phyloP scores from a whole-genome alignment of 2,113 vertebrate species.

The Myrmecophaga tridactyla region DNA sequence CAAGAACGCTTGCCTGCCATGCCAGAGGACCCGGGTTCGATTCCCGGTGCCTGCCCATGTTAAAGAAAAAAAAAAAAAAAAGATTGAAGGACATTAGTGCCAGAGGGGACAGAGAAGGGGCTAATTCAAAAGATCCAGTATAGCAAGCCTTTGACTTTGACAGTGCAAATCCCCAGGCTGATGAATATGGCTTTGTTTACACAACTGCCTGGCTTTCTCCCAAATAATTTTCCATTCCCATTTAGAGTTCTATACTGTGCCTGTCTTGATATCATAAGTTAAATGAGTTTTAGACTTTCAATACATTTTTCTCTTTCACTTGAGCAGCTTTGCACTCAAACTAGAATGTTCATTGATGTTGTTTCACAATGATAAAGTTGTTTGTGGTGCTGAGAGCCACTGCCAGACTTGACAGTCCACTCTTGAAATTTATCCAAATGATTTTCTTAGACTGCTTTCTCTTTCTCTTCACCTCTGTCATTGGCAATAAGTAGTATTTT shows the following conservation, averaged over 20 bases:
- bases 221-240: neutral
- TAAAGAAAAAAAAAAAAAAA: too few species aligned
- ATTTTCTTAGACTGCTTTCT: neutral
- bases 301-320: neutral
- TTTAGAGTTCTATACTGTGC: neutral
- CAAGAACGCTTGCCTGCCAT: too few species aligned
- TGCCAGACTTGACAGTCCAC: accelerated
- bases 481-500: neutral
- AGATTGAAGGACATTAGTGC: neutral
- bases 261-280: neutral
- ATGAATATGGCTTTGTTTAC: neutral
- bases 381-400: neutral
- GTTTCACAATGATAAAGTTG: too few species aligned
- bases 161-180: neutral
- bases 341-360: neutral
- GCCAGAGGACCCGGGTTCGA: too few species aligned
- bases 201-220: neutral
- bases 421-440: neutral
- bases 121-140: neutral
- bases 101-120: neutral
- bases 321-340: neutral
- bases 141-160: neutral
- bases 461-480: neutral
- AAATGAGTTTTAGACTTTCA: neutral
- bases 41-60: too few species aligned